Conservation (phyloP, 2,113 vertebrate species). For the Willisornis vidua region DNA sequence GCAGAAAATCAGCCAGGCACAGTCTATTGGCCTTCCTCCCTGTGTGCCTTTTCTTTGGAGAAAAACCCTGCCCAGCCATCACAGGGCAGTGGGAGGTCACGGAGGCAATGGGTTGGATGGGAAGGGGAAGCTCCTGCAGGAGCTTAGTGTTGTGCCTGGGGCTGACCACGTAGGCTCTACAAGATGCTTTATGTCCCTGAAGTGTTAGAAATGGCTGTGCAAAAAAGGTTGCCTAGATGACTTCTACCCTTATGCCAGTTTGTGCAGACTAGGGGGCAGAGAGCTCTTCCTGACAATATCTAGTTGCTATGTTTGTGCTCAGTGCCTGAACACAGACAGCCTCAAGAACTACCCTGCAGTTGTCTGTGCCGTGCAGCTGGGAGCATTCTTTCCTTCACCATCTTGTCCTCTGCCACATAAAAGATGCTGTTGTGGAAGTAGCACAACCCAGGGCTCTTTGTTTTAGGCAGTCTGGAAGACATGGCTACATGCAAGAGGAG, state of each 20-base stretch:
- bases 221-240: background rate
- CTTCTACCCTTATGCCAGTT: background rate
- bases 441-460: background rate
- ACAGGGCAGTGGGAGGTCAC: constrained; percentile 40
- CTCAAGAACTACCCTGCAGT: background rate
- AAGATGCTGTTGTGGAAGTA: background rate
- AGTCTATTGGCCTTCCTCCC: background rate
- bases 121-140: background rate
- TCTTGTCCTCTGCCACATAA: background rate
- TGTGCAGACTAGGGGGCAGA: background rate
- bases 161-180: background rate
- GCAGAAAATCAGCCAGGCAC: constrained; percentile 49
- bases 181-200: background rate
- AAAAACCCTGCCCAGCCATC: background rate
- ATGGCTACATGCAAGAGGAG: rapidly evolving
- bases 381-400: background rate
- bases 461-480: background rate
- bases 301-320: background rate
- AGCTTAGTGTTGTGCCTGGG: background rate
- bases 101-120: background rate
- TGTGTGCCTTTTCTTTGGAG: constrained; percentile 22
- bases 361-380: background rate
- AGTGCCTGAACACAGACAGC: background rate
- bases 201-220: background rate
- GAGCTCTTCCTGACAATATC: background rate